phyloP scores from a whole-genome alignment of 2,888 invertebrate genomes.

The Scaptomyza cyrtandrae region DNA sequence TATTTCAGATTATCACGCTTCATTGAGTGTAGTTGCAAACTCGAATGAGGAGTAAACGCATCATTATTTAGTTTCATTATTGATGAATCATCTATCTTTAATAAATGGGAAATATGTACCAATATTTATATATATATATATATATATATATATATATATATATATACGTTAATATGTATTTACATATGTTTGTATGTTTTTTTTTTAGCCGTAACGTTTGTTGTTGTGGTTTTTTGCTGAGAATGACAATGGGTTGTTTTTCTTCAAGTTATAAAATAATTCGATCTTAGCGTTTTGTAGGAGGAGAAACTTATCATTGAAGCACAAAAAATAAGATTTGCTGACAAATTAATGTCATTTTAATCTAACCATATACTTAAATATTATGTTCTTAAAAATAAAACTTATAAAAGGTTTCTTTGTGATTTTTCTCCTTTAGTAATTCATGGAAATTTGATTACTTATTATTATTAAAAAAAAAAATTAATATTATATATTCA shows the following conservation, averaged over 20 bases:
- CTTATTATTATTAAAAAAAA: slow-evolving; percentile 73
- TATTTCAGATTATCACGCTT: slow-evolving; percentile 75
- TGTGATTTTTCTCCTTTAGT: slow-evolving; percentile 78
- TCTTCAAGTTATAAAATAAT: slow-evolving; percentile 51
- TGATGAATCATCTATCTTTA: slow-evolving; percentile 75
- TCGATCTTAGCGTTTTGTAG: slow-evolving; percentile 44
- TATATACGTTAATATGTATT: slow-evolving; percentile 53
- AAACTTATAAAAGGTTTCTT: slow-evolving; percentile 77
- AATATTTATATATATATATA: slow-evolving; percentile 56
- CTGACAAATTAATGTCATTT: slow-evolving; percentile 66
- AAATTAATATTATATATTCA: slow-evolving; percentile 53
- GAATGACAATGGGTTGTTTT: slow-evolving; percentile 45
- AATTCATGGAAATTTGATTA: slow-evolving; percentile 79
- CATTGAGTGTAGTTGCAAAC: slow-evolving; percentile 61
- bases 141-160: slow-evolving; percentile 60
- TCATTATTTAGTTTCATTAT: slow-evolving; percentile 58
- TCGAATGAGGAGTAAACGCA: slow-evolving; percentile 71
- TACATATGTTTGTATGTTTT: slow-evolving; percentile 55
- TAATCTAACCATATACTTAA: slow-evolving; percentile 72
- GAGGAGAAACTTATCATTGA: slow-evolving; percentile 74
- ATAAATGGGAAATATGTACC: slow-evolving; percentile 67
- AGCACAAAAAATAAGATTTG: slow-evolving; percentile 77
- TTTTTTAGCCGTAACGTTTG: slow-evolving; percentile 37
- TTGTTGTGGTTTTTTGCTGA: slow-evolving; percentile 19
- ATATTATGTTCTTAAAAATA: slow-evolving; percentile 71